Conservation (phyloP, 2,113 vertebrate genomes). For the Hemibagrus wyckioides region DNA sequence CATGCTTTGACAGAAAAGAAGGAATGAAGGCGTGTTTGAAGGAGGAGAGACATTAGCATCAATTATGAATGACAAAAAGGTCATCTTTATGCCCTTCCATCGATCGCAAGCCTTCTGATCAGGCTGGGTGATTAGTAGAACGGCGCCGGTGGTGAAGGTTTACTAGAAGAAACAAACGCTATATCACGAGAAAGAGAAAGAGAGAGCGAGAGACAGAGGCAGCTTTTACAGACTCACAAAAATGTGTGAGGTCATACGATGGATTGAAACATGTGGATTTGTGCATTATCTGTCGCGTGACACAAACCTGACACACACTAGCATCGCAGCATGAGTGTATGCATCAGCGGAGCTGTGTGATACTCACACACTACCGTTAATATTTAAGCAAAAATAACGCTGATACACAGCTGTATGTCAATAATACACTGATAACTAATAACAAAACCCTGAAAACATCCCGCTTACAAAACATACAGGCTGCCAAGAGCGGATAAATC, state of each 20-base stretch:
- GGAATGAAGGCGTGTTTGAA: constrained; percentile 37
- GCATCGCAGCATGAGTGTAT: not conserved
- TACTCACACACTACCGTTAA: not conserved
- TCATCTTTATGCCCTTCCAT: constrained; percentile 36
- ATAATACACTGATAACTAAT: not conserved
- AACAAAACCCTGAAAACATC: not conserved
- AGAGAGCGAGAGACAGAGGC: not conserved
- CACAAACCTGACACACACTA: not conserved
- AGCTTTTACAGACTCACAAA: constrained; percentile 2
- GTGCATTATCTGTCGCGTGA: not conserved
- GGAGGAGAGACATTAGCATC: constrained; percentile 40
- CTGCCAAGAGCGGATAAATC: not conserved
- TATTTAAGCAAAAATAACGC: not conserved
- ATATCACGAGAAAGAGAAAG: not conserved
- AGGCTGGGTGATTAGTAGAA: constrained; percentile 36
- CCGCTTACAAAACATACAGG: not conserved
- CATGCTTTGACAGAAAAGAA: constrained; percentile 30
- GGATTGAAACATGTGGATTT: constrained; percentile 2
- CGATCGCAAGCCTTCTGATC: constrained; percentile 33
- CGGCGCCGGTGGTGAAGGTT: constrained; percentile 30
- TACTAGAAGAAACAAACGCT: not conserved
- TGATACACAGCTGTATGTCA: no score
- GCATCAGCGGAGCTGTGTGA: not conserved
- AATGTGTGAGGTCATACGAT: constrained; percentile 38
- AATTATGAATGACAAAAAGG: constrained; percentile 55